Conservation (phyloP, 2,797 vertebrate genomes). For the Falco rusticolus region DNA sequence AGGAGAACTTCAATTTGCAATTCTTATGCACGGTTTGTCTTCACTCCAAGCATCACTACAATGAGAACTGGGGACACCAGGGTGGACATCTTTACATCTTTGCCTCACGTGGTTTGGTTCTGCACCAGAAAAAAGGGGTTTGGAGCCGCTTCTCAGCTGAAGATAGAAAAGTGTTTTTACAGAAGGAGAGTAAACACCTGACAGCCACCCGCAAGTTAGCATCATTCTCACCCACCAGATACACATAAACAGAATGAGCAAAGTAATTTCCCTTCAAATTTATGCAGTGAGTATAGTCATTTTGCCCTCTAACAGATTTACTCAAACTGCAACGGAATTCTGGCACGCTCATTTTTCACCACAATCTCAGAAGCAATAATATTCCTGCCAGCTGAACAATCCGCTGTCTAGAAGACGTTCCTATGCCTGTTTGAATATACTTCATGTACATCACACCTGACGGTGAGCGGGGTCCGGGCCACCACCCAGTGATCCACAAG, state of each 20-base stretch:
- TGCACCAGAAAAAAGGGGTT: background rate
- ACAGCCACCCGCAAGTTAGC: background rate
- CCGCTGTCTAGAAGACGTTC: background rate
- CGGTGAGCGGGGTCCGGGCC: background rate
- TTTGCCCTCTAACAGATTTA: background rate
- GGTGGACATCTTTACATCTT: background rate
- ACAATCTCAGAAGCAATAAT: background rate
- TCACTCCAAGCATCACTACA: background rate
- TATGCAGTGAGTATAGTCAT: background rate
- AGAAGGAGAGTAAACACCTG: background rate
- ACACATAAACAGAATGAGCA: background rate
- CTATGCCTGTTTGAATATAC: too few species aligned
- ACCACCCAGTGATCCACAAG: background rate
- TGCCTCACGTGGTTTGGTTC: background rate
- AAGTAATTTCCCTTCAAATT: background rate
- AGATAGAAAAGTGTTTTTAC: background rate
- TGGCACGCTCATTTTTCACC: background rate
- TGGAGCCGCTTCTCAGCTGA: background rate
- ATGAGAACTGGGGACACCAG: background rate
- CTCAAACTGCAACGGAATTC: background rate
- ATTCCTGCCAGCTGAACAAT: background rate
- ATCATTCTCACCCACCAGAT: background rate
- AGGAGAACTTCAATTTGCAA: background rate
- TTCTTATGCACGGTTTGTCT: rapidly evolving
- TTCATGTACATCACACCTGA: rapidly evolving